phyloP scores from a whole-genome alignment of 2,888 invertebrate genomes.

The Oligia strigilis region DNA sequence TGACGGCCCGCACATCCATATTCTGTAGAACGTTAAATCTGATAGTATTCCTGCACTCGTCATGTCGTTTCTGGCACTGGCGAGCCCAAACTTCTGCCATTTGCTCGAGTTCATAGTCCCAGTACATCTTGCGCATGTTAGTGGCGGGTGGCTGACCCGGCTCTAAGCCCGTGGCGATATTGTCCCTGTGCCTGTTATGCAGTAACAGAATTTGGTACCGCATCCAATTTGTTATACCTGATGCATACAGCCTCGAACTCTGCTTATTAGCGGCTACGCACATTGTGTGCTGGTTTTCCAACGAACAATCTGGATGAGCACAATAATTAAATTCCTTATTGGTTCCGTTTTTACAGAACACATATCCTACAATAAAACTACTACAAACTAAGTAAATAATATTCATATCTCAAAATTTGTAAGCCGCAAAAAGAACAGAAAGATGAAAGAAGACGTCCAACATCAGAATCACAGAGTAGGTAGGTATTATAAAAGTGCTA shows the following conservation, averaged over 20 bases:
- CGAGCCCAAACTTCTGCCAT: conserved; percentile 88
- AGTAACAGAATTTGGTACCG: conserved; percentile 83
- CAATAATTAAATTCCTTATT: conserved; percentile 76
- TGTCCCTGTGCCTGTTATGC: conserved; percentile 87
- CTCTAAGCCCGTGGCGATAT: conserved; percentile 86
- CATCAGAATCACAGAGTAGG: background rate
- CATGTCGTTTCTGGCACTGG: conserved; percentile 88
- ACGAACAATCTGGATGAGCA: conserved; percentile 84
- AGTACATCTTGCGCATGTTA: conserved; percentile 89
- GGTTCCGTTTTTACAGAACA: conserved; percentile 64
- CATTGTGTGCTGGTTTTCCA: conserved; percentile 85
- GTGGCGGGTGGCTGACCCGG: conserved; percentile 87
- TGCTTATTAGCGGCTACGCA: conserved; percentile 80
- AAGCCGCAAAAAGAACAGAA: conserved; percentile 20
- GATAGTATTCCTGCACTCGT: conserved; percentile 86
- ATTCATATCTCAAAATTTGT: conserved; percentile 67
- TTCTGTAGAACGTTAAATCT: conserved; percentile 86
- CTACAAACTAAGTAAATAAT: conserved; percentile 73
- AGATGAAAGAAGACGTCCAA: background rate
- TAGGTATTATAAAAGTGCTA: no score
- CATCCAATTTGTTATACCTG: conserved; percentile 88
- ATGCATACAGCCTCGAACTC: conserved; percentile 83
- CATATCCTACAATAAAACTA: conserved; percentile 68
- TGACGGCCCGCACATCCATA: conserved; percentile 85
- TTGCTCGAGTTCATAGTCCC: conserved; percentile 87